Evolutionary conservation across 2,113 vertebrate species (phyloP), one percentile per base, ranked within the genome.

Genomic region (Mungos mungo): DNA sequence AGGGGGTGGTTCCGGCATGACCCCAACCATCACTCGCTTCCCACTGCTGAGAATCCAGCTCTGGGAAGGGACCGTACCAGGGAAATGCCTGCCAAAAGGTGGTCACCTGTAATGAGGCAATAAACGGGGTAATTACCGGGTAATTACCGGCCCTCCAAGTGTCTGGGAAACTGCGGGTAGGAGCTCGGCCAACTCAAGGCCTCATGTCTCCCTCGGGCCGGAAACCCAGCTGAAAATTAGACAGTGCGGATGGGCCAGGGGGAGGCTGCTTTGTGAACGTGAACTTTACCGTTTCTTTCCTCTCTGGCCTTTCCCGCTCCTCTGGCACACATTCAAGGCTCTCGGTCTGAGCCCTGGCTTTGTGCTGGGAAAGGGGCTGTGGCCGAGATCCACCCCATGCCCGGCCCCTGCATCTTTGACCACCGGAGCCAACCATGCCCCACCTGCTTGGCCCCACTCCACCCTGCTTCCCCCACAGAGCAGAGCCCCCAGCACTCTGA

Each of bases 61-160:
- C 89, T 45, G 80, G 82, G 95, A 89, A 94, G 83, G 91, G 83
- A 68, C 71, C 68, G 63, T 93, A 63, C 33, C 93, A 72, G 65
- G 38, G 57, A 86, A 95, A 82, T 74, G 89, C 84, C 93, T 97
- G 97, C 96, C 98, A 97, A 98, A 97, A 98, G 96, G 97, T 98
- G 96, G 92, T 90, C 97, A 96, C 89, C 92, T 31, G 4, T 96
- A 97, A 98, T 94, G 96, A 98, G 83, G 96, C 97, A 96, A 97
- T 97, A 96, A 97, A 96, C 41, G 0, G 92, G 93, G 89, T 96
- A 96, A 98, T 98, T 95, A 85, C 90, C 66, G 57, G 13, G 14
- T 74, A 92, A 97, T 86, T 77, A 81, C 82, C 85, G 89, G 93
- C 95, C 96, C 87, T 95, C 89, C 91, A 93, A 96, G 94, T 80